Evolutionary conservation across 2,113 vertebrate genomes (phyloP).

Genomic region (Cavia porcellus): DNA sequence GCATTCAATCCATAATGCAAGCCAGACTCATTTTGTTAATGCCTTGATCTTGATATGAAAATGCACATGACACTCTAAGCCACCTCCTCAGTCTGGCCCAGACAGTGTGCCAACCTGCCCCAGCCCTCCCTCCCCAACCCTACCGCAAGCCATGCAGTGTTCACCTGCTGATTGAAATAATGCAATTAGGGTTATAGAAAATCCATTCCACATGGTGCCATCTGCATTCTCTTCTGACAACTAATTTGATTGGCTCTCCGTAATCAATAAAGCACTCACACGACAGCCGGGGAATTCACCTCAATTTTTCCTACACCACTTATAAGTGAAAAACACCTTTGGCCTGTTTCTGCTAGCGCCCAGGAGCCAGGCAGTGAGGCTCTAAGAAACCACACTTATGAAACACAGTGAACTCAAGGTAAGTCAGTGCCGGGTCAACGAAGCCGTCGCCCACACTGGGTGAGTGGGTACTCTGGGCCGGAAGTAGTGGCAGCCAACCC

Average conservation of each 20-base stretch:
- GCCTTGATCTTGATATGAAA: slow-evolving; percentile 61
- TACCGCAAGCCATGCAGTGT: neutral
- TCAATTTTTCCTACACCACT: slow-evolving; percentile 58
- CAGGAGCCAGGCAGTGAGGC: neutral
- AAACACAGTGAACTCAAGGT: neutral
- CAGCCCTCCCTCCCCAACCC: neutral
- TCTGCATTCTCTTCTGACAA: slow-evolving; percentile 72
- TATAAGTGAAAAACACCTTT: slow-evolving; percentile 45
- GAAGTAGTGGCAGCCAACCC: neutral
- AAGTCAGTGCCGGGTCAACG: too few relatives aligned
- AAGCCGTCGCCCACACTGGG: neutral
- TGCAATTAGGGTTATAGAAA: slow-evolving; percentile 71
- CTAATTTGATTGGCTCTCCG: slow-evolving; percentile 72
- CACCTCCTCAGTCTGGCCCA: neutral
- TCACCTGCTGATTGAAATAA: slow-evolving; percentile 75
- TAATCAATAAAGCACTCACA: slow-evolving; percentile 78
- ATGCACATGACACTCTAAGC: slow-evolving; percentile 34
- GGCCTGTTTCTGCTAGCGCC: neutral
- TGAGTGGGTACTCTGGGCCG: neutral
- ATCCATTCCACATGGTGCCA: slow-evolving; percentile 54
- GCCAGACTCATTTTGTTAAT: slow-evolving; percentile 55
- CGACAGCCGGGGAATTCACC: slow-evolving; percentile 58
- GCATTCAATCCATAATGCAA: neutral
- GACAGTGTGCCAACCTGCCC: neutral
- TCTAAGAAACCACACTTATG: neutral